phyloP scores from a whole-genome alignment of 2,113 vertebrate genomes.

The Clarias batrachus region DNA sequence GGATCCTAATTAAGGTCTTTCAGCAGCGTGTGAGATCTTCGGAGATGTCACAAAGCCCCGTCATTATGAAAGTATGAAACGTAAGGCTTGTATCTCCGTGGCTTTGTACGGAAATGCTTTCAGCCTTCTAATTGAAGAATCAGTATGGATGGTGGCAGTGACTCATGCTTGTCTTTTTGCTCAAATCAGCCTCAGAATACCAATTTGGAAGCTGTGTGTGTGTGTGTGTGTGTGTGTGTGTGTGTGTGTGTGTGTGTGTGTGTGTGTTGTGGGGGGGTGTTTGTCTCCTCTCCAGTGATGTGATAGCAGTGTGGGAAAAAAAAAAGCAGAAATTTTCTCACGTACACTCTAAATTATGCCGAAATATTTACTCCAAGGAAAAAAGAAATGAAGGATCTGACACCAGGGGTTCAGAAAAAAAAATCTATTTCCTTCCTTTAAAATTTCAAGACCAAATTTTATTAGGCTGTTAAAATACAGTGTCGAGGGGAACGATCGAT shows the following conservation, averaged over 20 bases:
- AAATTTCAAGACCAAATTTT: conserved; percentile 41
- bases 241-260: neutral
- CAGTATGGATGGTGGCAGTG: conserved; percentile 39
- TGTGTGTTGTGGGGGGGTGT: neutral
- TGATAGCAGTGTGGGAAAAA: neutral
- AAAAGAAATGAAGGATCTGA: neutral
- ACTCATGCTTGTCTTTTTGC: conserved; percentile 48
- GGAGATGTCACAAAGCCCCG: conserved; percentile 36
- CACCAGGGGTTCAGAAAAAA: conserved; percentile 20
- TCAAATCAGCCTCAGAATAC: conserved; percentile 43
- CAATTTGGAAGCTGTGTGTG: conserved; percentile 21
- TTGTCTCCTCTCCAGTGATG: neutral
- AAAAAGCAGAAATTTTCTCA: conserved; percentile 1
- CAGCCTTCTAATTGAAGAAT: conserved; percentile 51
- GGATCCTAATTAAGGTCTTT: conserved; percentile 49
- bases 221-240: neutral
- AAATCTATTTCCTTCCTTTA: neutral
- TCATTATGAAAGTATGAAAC: conserved; percentile 46
- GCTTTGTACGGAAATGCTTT: conserved; percentile 47
- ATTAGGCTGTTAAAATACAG: conserved; percentile 39
- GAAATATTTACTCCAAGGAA: conserved; percentile 33
- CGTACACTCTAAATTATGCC: neutral
- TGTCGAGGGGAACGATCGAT: conserved; percentile 26
- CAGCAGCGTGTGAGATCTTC: conserved; percentile 34
- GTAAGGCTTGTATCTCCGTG: conserved; percentile 43